phyloP scores from a whole-genome alignment of 2,888 invertebrate genomes.

The Lamproptera curius region DNA sequence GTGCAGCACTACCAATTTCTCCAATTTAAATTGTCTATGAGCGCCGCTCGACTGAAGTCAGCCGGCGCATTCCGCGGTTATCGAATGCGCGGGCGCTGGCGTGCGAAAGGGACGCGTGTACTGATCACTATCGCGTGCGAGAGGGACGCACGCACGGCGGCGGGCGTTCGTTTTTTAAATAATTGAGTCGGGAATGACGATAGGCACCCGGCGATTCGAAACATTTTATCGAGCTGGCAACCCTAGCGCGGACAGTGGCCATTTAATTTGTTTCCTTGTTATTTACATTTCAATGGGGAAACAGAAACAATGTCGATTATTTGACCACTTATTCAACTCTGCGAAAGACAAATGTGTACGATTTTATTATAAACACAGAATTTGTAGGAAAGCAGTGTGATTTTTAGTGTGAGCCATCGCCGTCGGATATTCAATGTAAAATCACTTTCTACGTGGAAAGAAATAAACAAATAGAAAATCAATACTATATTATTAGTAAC shows the following conservation, averaged over 20 bases:
- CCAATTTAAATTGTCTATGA: slow-evolving; percentile 77
- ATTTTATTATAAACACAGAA: no score
- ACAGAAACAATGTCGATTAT: slow-evolving; percentile 38
- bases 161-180: slow-evolving; percentile 70
- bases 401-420: no score
- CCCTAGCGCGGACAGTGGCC: slow-evolving; percentile 62
- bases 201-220: slow-evolving; percentile 68
- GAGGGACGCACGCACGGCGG: slow-evolving; percentile 52
- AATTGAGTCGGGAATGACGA: slow-evolving; percentile 73
- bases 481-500: no score
- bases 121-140: slow-evolving; percentile 46
- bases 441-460: no score
- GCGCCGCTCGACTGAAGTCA: slow-evolving; percentile 70
- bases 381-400: no score
- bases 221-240: slow-evolving; percentile 67
- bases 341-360: no score
- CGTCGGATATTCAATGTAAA: no score
- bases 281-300: slow-evolving; percentile 47
- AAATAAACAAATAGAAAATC: no score
- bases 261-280: slow-evolving; percentile 65
- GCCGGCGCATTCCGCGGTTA: slow-evolving; percentile 74
- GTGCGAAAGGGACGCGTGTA: slow-evolving; percentile 48
- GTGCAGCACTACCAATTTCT: slow-evolving; percentile 68
- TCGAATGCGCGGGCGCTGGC: slow-evolving; percentile 65
- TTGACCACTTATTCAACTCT: slow-evolving; percentile 2